phyloP scores from a whole-genome alignment of 2,113 vertebrate genomes.

The Otocyon megalotis region DNA sequence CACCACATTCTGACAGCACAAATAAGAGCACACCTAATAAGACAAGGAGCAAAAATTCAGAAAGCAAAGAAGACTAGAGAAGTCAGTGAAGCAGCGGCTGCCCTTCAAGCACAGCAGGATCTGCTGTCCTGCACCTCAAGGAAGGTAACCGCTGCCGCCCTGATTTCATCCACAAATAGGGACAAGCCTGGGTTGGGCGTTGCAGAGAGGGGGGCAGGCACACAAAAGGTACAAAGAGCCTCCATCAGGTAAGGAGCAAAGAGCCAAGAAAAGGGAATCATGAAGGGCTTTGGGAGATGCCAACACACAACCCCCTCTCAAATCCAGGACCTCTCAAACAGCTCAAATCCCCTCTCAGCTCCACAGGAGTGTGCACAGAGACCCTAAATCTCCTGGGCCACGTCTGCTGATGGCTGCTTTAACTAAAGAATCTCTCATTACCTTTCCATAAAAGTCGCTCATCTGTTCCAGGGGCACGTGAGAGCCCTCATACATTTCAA shows the following conservation, averaged over 20 bases:
- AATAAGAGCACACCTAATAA: background rate
- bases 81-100: background rate
- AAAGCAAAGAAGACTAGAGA: background rate
- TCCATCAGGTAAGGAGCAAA: background rate
- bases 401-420: background rate
- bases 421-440: constrained; percentile 73
- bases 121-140: too few species aligned
- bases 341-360: background rate
- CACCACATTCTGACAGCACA: background rate
- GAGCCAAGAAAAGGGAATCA: background rate
- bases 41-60: background rate
- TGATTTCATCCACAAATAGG: background rate
- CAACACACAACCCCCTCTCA: background rate
- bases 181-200: background rate
- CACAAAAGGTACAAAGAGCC: background rate
- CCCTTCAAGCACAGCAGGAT: background rate
- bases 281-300: background rate
- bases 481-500: constrained; percentile 98
- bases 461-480: constrained; percentile 98
- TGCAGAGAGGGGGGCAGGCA: background rate
- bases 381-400: background rate
- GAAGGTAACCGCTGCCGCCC: too few species aligned
- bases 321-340: background rate
- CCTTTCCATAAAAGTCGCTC: constrained; percentile 99
- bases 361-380: background rate